phyloP scores from a whole-genome alignment of 2,888 invertebrate genomes.

The Idaea dimidiata region DNA sequence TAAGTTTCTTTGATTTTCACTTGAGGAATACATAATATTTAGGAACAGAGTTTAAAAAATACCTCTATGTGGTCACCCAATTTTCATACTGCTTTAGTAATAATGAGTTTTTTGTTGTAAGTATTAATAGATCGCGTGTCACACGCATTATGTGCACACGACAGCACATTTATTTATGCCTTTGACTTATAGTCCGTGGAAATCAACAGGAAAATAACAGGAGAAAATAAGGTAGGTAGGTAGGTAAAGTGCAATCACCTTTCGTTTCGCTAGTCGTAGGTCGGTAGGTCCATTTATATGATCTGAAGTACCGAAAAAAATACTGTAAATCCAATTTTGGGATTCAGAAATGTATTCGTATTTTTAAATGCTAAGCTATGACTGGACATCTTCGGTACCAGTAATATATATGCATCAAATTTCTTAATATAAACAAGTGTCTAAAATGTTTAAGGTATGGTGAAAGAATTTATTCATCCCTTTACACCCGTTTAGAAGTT shows the following conservation, averaged over 20 bases:
- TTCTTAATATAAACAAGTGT: too few species aligned
- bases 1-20: neutral
- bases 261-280: neutral
- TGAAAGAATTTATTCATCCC: neutral
- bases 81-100: slow-evolving; percentile 21
- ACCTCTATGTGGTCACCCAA: slow-evolving; percentile 21
- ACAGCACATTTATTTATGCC: slow-evolving; percentile 14
- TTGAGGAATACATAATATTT: neutral
- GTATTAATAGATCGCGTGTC: slow-evolving; percentile 28
- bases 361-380: neutral
- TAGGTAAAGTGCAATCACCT: slow-evolving; percentile 10
- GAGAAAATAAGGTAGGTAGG: neutral
- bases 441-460: neutral
- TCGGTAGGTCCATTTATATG: neutral
- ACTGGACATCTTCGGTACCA: too few species aligned
- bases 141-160: slow-evolving; percentile 25
- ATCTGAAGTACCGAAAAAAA: neutral
- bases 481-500: neutral
- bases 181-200: slow-evolving; percentile 16
- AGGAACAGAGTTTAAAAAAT: slow-evolving; percentile 17
- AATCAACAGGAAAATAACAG: slow-evolving; percentile 9
- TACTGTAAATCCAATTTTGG: neutral
- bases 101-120: slow-evolving; percentile 23
- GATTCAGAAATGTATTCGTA: neutral
- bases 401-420: too few species aligned